These are phyloP conservation scores for Pelmatolapia mariae DNA, from an alignment of 2,113 vertebrate genomes.

Conservation along the genomic window DNA sequence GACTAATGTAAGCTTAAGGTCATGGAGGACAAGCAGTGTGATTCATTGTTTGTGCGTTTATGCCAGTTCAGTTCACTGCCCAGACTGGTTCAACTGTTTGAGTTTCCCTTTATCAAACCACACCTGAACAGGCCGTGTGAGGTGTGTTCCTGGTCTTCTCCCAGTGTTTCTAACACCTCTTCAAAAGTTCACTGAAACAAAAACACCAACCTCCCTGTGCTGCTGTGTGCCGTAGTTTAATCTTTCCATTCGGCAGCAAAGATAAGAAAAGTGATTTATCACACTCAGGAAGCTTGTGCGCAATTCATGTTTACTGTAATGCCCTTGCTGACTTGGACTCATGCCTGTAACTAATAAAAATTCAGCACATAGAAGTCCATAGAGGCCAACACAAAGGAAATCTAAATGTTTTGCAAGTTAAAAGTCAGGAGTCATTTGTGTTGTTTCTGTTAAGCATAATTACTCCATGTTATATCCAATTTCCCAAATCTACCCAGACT, in stretches of 20 bases:
- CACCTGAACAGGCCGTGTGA: background rate
- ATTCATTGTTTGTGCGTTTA: background rate
- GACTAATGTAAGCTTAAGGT: background rate
- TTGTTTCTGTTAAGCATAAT: background rate
- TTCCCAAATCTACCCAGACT: background rate
- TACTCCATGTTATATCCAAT: background rate
- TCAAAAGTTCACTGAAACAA: background rate
- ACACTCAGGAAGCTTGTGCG: background rate
- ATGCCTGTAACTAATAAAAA: background rate
- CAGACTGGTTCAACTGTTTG: background rate
- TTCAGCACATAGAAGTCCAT: background rate
- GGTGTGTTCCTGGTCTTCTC: background rate
- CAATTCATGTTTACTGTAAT: background rate
- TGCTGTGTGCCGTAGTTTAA: rapidly evolving
- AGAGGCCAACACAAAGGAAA: background rate
- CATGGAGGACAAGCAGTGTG: background rate
- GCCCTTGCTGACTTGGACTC: background rate
- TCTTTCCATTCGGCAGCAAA: background rate
- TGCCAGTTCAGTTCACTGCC: background rate
- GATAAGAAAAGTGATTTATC: background rate
- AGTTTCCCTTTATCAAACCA: background rate
- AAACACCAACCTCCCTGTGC: background rate
- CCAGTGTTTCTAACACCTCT: background rate
- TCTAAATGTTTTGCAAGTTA: background rate
- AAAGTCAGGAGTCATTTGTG: background rate